Percentiles rank a stretch among this genome's conserved stretches.
These are phyloP conservation scores for Matsumyia berberina DNA, from an alignment of 2,888 invertebrate genomes.

Conservation along the genomic window DNA sequence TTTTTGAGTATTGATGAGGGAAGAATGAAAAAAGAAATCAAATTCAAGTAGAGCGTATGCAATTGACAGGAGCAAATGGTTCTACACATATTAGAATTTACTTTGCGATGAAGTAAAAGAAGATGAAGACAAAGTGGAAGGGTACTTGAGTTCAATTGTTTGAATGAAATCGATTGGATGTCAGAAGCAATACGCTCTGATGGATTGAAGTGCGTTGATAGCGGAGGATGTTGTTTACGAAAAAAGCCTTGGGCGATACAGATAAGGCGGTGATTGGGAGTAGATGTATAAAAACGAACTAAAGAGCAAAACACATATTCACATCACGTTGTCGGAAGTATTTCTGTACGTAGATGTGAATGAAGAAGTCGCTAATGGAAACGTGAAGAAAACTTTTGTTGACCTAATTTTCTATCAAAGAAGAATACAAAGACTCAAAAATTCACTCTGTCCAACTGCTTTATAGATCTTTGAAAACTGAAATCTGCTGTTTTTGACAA, in stretches of 20 bases:
- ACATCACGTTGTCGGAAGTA: no score
- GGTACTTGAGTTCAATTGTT: constrained; percentile 8
- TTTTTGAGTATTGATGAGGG: background rate
- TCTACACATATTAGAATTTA: background rate
- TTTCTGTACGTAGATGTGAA: no score
- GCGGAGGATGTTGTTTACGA: background rate
- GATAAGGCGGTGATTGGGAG: no score
- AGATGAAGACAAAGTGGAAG: background rate
- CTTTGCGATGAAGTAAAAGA: background rate
- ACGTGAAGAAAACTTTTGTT: no score
- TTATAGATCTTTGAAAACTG: no score
- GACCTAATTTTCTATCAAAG: no score
- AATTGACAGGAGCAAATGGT: background rate
- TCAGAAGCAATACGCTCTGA: background rate
- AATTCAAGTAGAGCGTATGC: background rate
- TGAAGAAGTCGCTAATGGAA: no score
- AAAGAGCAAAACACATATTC: no score
- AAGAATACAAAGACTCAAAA: no score
- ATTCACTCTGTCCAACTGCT: no score
- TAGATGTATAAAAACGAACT: no score
- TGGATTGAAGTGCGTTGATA: background rate
- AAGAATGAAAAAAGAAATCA: background rate
- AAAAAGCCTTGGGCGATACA: background rate
- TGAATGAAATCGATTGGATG: background rate
- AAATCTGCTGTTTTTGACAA: no score